phyloP scores from a whole-genome alignment of 2,888 invertebrate species.

The Chloroclystis v-ata region DNA sequence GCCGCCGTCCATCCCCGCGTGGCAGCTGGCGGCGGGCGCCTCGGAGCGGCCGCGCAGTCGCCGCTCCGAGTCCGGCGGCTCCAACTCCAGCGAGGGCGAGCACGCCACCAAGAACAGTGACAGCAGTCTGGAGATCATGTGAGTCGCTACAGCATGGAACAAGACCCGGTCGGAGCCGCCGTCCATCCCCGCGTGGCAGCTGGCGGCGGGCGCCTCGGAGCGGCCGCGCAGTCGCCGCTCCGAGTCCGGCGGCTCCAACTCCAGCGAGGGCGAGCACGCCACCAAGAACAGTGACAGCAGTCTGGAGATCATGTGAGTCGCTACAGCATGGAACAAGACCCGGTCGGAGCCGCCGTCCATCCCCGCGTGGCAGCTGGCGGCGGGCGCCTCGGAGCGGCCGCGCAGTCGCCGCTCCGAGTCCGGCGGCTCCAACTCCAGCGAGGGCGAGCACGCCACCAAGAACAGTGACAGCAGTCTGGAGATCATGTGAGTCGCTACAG shows the following conservation, averaged over 20 bases:
- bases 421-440: conserved; percentile 83
- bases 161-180: conserved; percentile 79
- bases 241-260: conserved; percentile 82
- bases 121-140: conserved; percentile 86
- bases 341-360: conserved; percentile 83
- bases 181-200: conserved; percentile 90
- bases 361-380: conserved; percentile 85
- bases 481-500: conserved; percentile 79
- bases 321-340: conserved; percentile 45
- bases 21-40: conserved; percentile 82
- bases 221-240: conserved; percentile 83
- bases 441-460: conserved; percentile 85
- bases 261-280: conserved; percentile 84
- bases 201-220: conserved; percentile 78
- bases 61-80: conserved; percentile 81
- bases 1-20: conserved; percentile 86
- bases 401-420: conserved; percentile 78
- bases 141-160: conserved; percentile 39
- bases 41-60: conserved; percentile 83
- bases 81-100: conserved; percentile 84
- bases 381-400: conserved; percentile 85
- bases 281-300: conserved; percentile 87
- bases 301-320: conserved; percentile 83
- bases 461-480: conserved; percentile 87
- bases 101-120: conserved; percentile 86